phyloP scores from a whole-genome alignment of 2,888 invertebrate genomes.

The Drosophila lutescens region DNA sequence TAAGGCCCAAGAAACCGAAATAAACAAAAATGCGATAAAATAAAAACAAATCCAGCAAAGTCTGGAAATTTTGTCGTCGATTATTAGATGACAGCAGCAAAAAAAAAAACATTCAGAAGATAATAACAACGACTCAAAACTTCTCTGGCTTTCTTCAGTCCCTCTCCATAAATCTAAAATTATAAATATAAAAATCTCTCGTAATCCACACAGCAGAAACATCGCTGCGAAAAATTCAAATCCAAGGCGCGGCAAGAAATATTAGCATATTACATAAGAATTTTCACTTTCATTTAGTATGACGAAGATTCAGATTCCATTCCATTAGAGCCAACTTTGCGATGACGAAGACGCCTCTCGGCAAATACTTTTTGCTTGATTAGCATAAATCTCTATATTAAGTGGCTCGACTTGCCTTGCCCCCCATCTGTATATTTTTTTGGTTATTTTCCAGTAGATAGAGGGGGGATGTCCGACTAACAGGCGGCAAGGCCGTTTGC shows the following conservation, averaged over 20 bases:
- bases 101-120: neutral
- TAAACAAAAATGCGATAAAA: constrained; percentile 10
- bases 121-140: constrained; percentile 8
- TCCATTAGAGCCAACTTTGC: constrained; percentile 22
- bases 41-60: constrained; percentile 17
- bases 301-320: constrained; percentile 19
- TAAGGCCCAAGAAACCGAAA: constrained; percentile 3
- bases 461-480: constrained; percentile 17
- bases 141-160: constrained; percentile 36
- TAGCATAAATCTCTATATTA: constrained; percentile 59
- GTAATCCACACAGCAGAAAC: constrained; percentile 34
- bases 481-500: constrained; percentile 47
- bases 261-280: constrained; percentile 57
- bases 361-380: constrained; percentile 55
- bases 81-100: constrained; percentile 29
- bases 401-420: constrained; percentile 29
- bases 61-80: constrained; percentile 20
- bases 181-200: constrained; percentile 40
- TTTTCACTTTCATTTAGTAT: constrained; percentile 52
- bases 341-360: constrained; percentile 19
- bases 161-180: constrained; percentile 33
- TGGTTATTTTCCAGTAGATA: neutral
- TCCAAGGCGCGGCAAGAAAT: constrained; percentile 46
- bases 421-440: neutral
- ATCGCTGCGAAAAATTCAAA: constrained; percentile 17